A percentile compares a stretch with the other conserved stretches of the same genome.
Evolutionary conservation across 2,113 vertebrate species (phyloP).

Genomic region (Vireo altiloquus): DNA sequence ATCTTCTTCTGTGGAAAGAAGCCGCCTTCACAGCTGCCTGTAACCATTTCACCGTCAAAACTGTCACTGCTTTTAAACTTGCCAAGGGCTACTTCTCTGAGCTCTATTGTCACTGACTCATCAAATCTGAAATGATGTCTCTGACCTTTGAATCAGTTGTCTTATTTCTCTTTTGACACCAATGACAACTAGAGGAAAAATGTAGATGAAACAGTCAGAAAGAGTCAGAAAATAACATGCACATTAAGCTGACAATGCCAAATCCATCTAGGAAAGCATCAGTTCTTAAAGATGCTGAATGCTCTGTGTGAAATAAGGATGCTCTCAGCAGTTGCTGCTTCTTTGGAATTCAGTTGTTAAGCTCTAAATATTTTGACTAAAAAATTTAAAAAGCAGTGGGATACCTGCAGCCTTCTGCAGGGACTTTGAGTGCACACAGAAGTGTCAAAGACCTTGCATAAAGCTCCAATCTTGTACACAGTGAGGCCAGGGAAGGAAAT

Average conservation of each 20-base stretch:
- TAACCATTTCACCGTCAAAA: neutral
- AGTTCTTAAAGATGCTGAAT: neutral
- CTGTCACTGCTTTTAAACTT: slow-evolving; percentile 12
- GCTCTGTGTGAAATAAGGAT: neutral
- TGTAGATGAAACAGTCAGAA: slow-evolving; percentile 31
- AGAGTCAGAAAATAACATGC: slow-evolving; percentile 18
- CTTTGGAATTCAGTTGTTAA: neutral
- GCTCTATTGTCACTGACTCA: slow-evolving; percentile 47
- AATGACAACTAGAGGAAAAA: slow-evolving; percentile 49
- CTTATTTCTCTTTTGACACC: slow-evolving; percentile 52
- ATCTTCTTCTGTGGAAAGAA: neutral
- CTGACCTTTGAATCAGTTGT: slow-evolving; percentile 60
- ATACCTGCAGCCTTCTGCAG: neutral
- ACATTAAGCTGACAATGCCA: slow-evolving; percentile 30
- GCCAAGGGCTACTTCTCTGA: neutral
- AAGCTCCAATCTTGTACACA: neutral
- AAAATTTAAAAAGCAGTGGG: neutral
- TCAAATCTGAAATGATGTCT: slow-evolving; percentile 52
- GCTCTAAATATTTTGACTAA: neutral
- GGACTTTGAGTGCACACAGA: neutral
- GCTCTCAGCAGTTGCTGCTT: neutral
- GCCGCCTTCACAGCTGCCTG: neutral
- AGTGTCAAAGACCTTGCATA: neutral
- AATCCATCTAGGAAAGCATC: neutral
- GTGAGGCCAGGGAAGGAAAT: neutral